phyloP scores from a whole-genome alignment of 2,113 vertebrate genomes.

The Salminus brasiliensis region DNA sequence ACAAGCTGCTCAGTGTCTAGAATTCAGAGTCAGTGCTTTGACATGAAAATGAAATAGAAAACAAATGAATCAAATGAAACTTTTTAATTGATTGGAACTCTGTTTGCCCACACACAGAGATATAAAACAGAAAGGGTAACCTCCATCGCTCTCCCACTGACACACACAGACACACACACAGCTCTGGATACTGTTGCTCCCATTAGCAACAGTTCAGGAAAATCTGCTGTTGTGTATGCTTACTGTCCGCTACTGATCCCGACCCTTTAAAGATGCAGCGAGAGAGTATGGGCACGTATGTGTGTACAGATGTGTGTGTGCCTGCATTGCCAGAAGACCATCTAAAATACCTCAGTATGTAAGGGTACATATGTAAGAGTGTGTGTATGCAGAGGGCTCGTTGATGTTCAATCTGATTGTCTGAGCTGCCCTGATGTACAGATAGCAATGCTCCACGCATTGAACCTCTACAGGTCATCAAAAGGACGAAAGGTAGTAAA shows the following conservation, averaged over 20 bases:
- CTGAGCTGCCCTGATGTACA: background rate
- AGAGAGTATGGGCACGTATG: background rate
- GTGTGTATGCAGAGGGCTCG: background rate
- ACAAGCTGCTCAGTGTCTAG: conserved; percentile 12
- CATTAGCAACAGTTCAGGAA: conserved; percentile 23
- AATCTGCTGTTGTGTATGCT: conserved; percentile 33
- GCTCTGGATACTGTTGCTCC: conserved; percentile 29
- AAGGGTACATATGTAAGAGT: background rate
- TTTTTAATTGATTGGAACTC: conserved; percentile 17
- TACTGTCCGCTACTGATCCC: background rate
- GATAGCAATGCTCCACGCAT: background rate
- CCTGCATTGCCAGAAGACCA: background rate
- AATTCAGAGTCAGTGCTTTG: conserved; percentile 13
- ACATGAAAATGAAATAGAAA: conserved; percentile 14
- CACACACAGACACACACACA: conserved; percentile 7
- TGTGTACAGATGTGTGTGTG: conserved; percentile 2
- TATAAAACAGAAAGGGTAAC: conserved; percentile 27
- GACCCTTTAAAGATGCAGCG: conserved; percentile 16
- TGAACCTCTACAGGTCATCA: background rate
- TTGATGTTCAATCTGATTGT: background rate
- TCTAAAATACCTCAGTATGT: background rate
- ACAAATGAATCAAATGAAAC: conserved; percentile 5
- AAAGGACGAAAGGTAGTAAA: background rate
- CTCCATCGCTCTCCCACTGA: background rate
- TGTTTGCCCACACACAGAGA: conserved; percentile 29